Conservation (phyloP, 2,113 vertebrate species). For the Percopsis transmontana region DNA sequence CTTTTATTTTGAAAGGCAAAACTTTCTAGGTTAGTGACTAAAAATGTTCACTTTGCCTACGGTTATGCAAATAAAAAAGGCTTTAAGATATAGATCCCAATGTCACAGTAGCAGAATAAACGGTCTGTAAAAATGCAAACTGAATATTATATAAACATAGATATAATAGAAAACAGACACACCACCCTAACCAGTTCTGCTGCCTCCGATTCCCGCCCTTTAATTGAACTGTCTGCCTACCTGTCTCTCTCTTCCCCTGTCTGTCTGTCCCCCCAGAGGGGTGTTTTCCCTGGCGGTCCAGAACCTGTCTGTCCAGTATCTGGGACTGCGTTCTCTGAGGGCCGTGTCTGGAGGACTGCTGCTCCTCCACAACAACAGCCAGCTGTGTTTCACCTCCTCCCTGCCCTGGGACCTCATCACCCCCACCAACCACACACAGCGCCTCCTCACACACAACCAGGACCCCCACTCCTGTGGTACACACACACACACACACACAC, state of each 20-base stretch:
- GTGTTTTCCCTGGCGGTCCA: slow-evolving; percentile 89
- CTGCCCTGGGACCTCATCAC: slow-evolving; percentile 87
- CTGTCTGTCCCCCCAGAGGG: slow-evolving; percentile 73
- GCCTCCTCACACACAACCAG: slow-evolving; percentile 84
- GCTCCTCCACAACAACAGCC: slow-evolving; percentile 86
- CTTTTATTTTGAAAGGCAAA: too few species aligned
- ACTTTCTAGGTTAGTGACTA: too few species aligned
- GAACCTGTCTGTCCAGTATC: slow-evolving; percentile 83
- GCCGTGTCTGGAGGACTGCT: slow-evolving; percentile 91
- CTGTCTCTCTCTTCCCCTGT: not conserved
- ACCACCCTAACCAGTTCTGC: too few species aligned
- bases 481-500: too few species aligned
- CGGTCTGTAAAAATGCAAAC: too few species aligned
- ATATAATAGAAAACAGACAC: too few species aligned
- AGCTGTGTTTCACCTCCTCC: slow-evolving; percentile 87
- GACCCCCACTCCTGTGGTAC: slow-evolving; percentile 81
- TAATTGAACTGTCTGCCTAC: not conserved
- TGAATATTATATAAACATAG: too few species aligned
- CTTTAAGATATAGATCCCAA: too few species aligned
- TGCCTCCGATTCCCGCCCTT: too few species aligned
- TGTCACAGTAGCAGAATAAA: too few species aligned
- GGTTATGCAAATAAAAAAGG: too few species aligned
- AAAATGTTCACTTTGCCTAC: too few species aligned
- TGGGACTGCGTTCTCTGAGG: slow-evolving; percentile 87
- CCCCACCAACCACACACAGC: slow-evolving; percentile 80